Conservation (phyloP, 2,113 vertebrate genomes). For the Laticauda colubrina region DNA sequence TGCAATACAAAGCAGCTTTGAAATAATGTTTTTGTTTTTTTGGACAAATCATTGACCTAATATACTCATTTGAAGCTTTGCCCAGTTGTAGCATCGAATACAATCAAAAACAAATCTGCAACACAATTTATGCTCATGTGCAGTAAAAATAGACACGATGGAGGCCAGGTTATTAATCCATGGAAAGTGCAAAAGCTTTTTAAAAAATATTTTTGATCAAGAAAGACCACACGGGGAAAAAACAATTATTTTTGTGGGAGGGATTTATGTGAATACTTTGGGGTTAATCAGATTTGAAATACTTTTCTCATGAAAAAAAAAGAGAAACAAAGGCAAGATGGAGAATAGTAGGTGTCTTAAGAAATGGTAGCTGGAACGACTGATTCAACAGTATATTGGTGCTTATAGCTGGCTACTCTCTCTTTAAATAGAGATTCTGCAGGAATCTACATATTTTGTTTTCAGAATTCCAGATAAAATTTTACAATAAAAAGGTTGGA, state of each 20-base stretch:
- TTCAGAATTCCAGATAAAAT: no score
- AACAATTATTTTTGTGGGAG: neutral
- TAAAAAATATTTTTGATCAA: neutral
- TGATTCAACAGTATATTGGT: no score
- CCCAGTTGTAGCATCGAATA: neutral
- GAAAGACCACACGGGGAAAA: neutral
- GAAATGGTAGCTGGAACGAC: neutral
- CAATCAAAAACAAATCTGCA: neutral
- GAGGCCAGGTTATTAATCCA: neutral
- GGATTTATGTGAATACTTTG: neutral
- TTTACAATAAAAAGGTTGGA: no score
- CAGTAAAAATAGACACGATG: neutral
- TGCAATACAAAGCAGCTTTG: neutral
- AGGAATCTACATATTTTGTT: no score
- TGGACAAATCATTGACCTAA: neutral
- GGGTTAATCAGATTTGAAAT: neutral
- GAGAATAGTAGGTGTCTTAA: neutral
- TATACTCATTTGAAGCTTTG: neutral
- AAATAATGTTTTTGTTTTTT: neutral
- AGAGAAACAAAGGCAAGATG: neutral
- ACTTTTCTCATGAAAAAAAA: neutral
- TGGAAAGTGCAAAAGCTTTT: neutral
- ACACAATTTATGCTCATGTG: neutral
- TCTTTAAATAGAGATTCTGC: no score
- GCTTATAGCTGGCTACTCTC: no score